Evolutionary conservation across 2,888 invertebrate species (phyloP).

Genomic region (Koerneria pararmatus): DNA sequence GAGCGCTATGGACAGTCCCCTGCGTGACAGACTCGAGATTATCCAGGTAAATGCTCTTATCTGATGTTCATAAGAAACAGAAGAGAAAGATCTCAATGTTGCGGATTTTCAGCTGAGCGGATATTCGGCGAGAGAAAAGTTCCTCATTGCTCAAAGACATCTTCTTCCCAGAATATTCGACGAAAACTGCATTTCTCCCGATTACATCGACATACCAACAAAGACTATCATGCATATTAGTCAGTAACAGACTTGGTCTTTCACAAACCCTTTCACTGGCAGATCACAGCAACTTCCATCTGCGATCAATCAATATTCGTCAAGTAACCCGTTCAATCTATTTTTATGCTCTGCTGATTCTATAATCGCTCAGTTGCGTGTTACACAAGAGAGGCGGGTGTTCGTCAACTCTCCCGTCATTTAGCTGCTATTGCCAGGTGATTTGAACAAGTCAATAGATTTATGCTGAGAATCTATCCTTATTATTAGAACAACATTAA

Average conservation of each 20-base stretch:
- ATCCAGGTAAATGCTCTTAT: conserved; percentile 28
- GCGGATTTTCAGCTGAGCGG: conserved; percentile 61
- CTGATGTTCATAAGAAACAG: neutral
- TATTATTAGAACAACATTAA: too few species aligned
- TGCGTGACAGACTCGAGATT: conserved; percentile 67
- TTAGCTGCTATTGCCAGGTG: conserved; percentile 65
- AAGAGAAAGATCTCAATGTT: neutral
- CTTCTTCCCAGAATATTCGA: conserved; percentile 65
- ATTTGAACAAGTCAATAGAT: too few species aligned
- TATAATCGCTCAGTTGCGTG: conserved; percentile 64
- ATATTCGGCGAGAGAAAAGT: conserved; percentile 66
- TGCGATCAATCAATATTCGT: too few species aligned
- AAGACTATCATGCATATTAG: conserved; percentile 33
- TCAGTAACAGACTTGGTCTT: conserved; percentile 19
- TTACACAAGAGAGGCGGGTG: conserved; percentile 68
- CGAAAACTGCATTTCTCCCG: conserved; percentile 63
- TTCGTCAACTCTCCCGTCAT: conserved; percentile 65
- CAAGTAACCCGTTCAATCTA: too few species aligned
- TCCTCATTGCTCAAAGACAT: conserved; percentile 64
- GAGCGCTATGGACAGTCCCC: conserved; percentile 64
- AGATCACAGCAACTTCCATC: neutral
- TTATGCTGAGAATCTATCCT: too few species aligned
- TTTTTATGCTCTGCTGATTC: too few species aligned
- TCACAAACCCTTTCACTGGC: neutral
- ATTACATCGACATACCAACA: conserved; percentile 36